Evolutionary conservation across 23 tunicate genomes (phyloP).

Genomic region (Aplidium turbinatum): DNA sequence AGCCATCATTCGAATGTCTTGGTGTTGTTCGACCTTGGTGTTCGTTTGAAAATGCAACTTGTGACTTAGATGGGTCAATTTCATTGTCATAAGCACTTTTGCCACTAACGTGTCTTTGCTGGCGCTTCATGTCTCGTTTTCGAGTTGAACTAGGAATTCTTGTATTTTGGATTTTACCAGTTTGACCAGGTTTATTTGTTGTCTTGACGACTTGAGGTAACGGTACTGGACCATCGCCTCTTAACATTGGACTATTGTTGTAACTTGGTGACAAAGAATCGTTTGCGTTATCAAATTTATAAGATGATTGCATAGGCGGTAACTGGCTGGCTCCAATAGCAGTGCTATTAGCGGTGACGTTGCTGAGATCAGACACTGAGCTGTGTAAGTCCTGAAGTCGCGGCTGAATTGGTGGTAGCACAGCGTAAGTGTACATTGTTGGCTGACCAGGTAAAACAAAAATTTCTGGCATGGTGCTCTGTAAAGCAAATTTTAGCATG

Average conservation of each 20-base stretch:
- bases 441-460: slow-evolving; percentile 75
- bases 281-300: not conserved
- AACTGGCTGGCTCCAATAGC: not conserved
- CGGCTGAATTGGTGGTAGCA: slow-evolving; percentile 60
- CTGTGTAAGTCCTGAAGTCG: slow-evolving; percentile 31
- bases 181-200: not conserved
- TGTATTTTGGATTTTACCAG: not conserved
- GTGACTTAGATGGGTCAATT: not conserved
- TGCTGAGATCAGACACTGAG: slow-evolving; percentile 9
- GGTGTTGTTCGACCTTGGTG: slow-evolving; percentile 21
- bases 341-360: not conserved
- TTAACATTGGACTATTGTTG: not conserved
- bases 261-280: not conserved
- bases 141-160: slow-evolving; percentile 15
- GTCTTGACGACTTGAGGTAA: not conserved
- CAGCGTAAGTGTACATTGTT: slow-evolving; percentile 55
- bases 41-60: not conserved
- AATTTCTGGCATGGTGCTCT: slow-evolving; percentile 77
- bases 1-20: slow-evolving; percentile 22
- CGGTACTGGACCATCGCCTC: not conserved
- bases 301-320: slow-evolving; percentile 1
- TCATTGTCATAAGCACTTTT: slow-evolving; percentile 38
- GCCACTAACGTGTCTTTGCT: slow-evolving; percentile 52
- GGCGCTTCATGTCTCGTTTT: slow-evolving; percentile 27
- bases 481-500: slow-evolving; percentile 8